Evolutionary conservation across 2,113 vertebrate genomes (phyloP).

Genomic region (Cyanoramphus novaezelandiae): DNA sequence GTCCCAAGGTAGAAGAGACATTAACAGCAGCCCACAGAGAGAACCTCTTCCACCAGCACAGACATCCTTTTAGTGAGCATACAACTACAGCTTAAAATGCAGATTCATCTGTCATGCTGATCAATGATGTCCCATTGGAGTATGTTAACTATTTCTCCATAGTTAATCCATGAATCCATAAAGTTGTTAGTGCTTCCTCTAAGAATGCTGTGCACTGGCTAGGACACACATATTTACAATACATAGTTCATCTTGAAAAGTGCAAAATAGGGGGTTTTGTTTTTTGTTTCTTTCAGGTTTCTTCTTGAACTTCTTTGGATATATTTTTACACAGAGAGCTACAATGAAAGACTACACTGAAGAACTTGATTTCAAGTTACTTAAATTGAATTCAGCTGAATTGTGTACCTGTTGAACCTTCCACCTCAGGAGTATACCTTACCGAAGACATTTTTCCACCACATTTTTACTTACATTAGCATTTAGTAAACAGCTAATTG

Average conservation of each 20-base stretch:
- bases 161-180: constrained; percentile 79
- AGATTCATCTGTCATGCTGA: background rate
- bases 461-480: background rate
- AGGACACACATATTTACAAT: constrained; percentile 75
- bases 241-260: constrained; percentile 7
- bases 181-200: constrained; percentile 66
- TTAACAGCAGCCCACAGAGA: background rate
- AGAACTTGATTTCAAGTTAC: background rate
- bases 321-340: background rate
- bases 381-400: background rate
- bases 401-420: background rate
- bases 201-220: constrained; percentile 69
- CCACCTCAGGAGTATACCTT: background rate
- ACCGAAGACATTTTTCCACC: background rate
- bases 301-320: background rate
- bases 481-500: background rate
- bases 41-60: background rate
- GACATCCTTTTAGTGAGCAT: background rate
- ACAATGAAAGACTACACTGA: background rate
- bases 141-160: background rate
- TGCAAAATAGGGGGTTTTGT: background rate
- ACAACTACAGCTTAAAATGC: background rate
- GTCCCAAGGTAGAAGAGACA: background rate
- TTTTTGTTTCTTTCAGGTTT: no score
- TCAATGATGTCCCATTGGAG: background rate